These are phyloP conservation scores for Girardinichthys multiradiatus DNA, from an alignment of 2,113 vertebrate species.

Conservation along the genomic window DNA sequence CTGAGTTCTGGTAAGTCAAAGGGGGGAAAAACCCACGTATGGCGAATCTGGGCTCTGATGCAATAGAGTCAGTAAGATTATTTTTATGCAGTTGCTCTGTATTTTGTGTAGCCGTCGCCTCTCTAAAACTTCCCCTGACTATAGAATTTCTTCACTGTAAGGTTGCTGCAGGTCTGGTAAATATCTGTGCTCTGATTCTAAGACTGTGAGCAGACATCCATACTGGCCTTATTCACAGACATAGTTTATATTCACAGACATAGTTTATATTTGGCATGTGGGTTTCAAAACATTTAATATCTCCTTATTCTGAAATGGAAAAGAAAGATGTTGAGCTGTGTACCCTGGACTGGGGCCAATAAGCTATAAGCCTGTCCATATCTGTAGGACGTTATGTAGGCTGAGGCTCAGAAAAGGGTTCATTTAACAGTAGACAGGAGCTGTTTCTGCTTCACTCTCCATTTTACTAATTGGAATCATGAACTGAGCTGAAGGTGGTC, in stretches of 20 bases:
- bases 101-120: slow-evolving; percentile 1
- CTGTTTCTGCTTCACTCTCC: slow-evolving; percentile 62
- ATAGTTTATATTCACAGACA: slow-evolving; percentile 15
- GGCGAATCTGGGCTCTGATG: not conserved
- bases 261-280: slow-evolving; percentile 14
- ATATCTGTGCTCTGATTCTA: slow-evolving; percentile 3
- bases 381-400: slow-evolving; percentile 43
- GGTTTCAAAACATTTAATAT: slow-evolving; percentile 32
- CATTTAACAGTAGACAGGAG: slow-evolving; percentile 57
- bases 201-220: slow-evolving; percentile 24
- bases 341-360: slow-evolving; percentile 58
- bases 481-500: slow-evolving; percentile 28
- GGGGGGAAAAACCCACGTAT: not conserved
- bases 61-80: not conserved
- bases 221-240: slow-evolving; percentile 14
- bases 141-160: not conserved
- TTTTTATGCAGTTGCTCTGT: slow-evolving; percentile 1
- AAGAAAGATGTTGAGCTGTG: slow-evolving; percentile 39
- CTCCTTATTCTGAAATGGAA: slow-evolving; percentile 43
- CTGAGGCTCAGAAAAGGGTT: slow-evolving; percentile 54
- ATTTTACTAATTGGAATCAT: slow-evolving; percentile 49
- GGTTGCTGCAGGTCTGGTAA: slow-evolving; percentile 4
- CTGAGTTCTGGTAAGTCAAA: slow-evolving; percentile 95
- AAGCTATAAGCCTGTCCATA: slow-evolving; percentile 57
- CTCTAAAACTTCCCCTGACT: not conserved